Percentiles rank a stretch among this genome's conserved stretches.
These are phyloP conservation scores for Microcebus murinus DNA, from an alignment of 2,113 vertebrate species.

Conservation along the genomic window DNA sequence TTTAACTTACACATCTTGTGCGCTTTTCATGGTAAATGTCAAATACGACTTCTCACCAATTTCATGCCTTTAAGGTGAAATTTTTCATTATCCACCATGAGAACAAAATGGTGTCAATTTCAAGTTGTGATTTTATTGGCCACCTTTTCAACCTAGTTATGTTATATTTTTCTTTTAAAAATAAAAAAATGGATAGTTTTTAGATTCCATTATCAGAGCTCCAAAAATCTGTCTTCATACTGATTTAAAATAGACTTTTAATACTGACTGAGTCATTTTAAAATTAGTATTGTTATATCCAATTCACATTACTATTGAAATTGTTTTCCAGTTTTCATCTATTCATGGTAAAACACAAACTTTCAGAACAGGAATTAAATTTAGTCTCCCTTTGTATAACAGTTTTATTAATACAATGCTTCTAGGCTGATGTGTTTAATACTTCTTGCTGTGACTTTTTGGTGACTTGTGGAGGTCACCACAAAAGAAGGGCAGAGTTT, in stretches of 20 bases:
- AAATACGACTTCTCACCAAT: not conserved
- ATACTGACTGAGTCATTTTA: constrained; percentile 42
- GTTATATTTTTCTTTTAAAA: not conserved
- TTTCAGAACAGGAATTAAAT: constrained; percentile 3
- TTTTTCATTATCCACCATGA: not conserved
- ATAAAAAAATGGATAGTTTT: constrained; percentile 19
- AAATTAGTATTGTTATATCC: constrained; percentile 41
- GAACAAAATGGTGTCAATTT: constrained; percentile 15
- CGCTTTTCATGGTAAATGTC: not conserved
- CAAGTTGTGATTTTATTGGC: not conserved
- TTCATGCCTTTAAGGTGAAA: not conserved
- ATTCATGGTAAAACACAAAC: not conserved
- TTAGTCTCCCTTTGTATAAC: not conserved
- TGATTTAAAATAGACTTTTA: constrained; percentile 56
- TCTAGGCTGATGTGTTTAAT: not conserved
- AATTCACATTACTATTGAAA: not conserved
- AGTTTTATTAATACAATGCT: not conserved
- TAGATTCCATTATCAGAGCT: constrained; percentile 47
- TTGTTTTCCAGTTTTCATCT: constrained; percentile 40
- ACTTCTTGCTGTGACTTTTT: not conserved
- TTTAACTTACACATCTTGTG: not conserved
- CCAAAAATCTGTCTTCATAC: constrained; percentile 27
- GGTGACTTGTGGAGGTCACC: too few relatives aligned
- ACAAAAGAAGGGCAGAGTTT: not conserved
- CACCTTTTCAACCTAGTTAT: not conserved